Evolutionary conservation across 2,797 vertebrate genomes (phyloP), one percentile per base, ranked within the genome.

Genomic region (Xenops minutus): DNA sequence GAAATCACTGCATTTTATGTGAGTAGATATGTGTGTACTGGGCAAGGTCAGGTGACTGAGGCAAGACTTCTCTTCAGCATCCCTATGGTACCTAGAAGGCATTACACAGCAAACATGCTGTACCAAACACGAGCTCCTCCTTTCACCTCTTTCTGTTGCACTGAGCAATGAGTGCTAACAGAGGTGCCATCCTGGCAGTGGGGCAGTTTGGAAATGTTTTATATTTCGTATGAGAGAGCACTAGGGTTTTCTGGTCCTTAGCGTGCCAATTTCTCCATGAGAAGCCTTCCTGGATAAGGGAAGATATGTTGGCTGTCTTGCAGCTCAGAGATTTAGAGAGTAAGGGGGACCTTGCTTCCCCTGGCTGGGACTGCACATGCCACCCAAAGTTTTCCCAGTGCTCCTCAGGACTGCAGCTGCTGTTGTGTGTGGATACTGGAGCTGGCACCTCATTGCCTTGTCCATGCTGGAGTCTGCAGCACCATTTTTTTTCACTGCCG

Each of bases 291-390:
- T 2, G 2, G 30, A n/a, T 43, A 51, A 52, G 9, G 56, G 18
- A 51, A 23, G 32, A 48, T 23, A 63, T 81, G 30, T 19, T 0
- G 2, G 12, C 37, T 69, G 21, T 43, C 67, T 58, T 1, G 3
- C 18, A 67, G 52, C 55, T 93, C 34, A 59, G 63, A 43, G n/a
- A 48, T 37, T n/a, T 24, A 43, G 46, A 39, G 9, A 29, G 3
- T 10, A 43, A 66, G 0, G 3, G 24, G 4, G 22, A 44, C 26
- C 14, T 17, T 1, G 0, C 10, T 69, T 24, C 11, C 24, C 7
- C 8, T 0, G 2, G 14, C 34, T 51, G 23, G 27, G 48, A 39
- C 44, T 0, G 2, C 6, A 10, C 0, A 0, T 30, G 32, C 29
- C 51, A 39, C 8, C 21, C 44, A 27, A 12, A 32, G 26, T 66